These are phyloP conservation scores for Agapostemon virescens DNA, from an alignment of 2,888 invertebrate species.

Conservation along the genomic window DNA sequence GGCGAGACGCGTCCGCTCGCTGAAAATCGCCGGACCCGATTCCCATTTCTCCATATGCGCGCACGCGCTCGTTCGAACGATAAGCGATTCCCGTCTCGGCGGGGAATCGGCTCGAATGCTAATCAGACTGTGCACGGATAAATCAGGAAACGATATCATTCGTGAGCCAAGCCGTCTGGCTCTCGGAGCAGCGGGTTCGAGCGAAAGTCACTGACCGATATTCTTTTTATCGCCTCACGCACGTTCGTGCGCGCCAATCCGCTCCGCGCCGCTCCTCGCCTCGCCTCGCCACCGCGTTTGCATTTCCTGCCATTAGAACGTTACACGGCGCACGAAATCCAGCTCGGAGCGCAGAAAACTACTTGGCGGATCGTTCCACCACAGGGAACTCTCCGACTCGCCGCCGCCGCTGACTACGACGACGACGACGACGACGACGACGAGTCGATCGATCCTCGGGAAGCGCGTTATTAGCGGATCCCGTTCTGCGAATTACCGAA, in stretches of 20 bases:
- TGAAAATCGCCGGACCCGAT: background rate
- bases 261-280: background rate
- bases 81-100: slow-evolving; percentile 5
- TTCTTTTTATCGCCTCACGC: slow-evolving; percentile 53
- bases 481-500: slow-evolving; percentile 17
- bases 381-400: background rate
- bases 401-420: too few relatives aligned
- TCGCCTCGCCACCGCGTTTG: slow-evolving; percentile 15
- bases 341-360: slow-evolving; percentile 27
- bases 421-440: too few relatives aligned
- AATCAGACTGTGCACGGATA: slow-evolving; percentile 48
- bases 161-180: slow-evolving; percentile 3
- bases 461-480: background rate
- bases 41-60: background rate
- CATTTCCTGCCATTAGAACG: slow-evolving; percentile 36
- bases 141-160: slow-evolving; percentile 30
- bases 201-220: slow-evolving; percentile 68
- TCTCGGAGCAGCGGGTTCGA: slow-evolving; percentile 33
- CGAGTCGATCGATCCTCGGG: slow-evolving; percentile 13
- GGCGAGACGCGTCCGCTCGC: background rate
- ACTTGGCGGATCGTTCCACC: slow-evolving; percentile 13
- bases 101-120: slow-evolving; percentile 30
- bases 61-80: background rate
- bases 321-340: slow-evolving; percentile 41
- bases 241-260: slow-evolving; percentile 15